These are phyloP conservation scores for Carassius carassius DNA, from an alignment of 2,113 vertebrate genomes.

Conservation along the genomic window DNA sequence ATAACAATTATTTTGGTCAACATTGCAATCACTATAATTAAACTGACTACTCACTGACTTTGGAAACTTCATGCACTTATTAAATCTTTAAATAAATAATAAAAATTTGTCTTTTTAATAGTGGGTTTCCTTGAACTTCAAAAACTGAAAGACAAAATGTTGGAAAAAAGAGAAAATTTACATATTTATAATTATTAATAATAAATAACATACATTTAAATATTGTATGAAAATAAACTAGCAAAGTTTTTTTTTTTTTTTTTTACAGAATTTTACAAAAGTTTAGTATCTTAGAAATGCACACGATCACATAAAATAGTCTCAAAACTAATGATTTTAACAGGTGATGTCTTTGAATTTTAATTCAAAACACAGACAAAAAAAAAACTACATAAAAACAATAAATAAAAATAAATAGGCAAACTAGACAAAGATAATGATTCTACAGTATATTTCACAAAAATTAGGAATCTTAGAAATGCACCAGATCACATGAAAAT, in stretches of 20 bases:
- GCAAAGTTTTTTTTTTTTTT: too few species aligned
- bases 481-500: not conserved
- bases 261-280: too few species aligned
- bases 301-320: not conserved
- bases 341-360: too few species aligned
- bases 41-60: not conserved
- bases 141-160: not conserved
- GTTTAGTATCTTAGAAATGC: too few species aligned
- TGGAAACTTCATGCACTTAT: not conserved
- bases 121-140: not conserved
- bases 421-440: not conserved
- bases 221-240: too few species aligned
- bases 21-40: not conserved
- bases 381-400: too few species aligned
- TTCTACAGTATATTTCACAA: not conserved
- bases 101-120: not conserved
- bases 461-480: not conserved
- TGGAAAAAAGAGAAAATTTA: not conserved
- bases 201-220: too few species aligned
- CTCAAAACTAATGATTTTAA: too few species aligned
- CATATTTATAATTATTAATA: too few species aligned
- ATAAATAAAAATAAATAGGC: not conserved
- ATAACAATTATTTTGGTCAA: not conserved
- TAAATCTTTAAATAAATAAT: constrained; percentile 2
- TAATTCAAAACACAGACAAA: not conserved